Evolutionary conservation across 2,888 invertebrate species (phyloP), one percentile per base, ranked within the genome.

Genomic region (Hofmannophila pseudospretella): DNA sequence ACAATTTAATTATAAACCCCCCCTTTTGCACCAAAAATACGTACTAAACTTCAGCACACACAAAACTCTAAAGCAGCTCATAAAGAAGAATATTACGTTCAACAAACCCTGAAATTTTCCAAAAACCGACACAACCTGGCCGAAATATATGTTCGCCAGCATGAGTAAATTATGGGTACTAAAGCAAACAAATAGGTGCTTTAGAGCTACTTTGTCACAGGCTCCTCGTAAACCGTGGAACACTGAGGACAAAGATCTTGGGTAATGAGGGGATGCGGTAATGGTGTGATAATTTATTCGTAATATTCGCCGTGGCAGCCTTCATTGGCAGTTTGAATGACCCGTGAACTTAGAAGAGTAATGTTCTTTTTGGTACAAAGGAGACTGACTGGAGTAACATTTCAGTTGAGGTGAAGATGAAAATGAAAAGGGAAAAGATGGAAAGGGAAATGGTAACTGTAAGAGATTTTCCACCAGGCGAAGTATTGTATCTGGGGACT

Each of bases 151-250:
- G 22, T 30, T 14, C 35, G 22, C n/a, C 12, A 20, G 51, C 55
- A 45, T 57, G 57, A 60, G 61, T 69, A 65, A 72, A 67, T 72
- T 67, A 72, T 70, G 54, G 70, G 59, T 52, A 60, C 58, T 73
- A 70, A 71, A 72, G 44, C 56, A 61, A 68, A 69, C 66, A 70
- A 70, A 72, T 68, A 64, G 67, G 55, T 67, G 54, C 65, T 68
- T 65, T 49, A 55, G 46, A 66, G 58, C 56, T 65, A 67, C 67
- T 71, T 61, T 61, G 63, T 68, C 63, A 60, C 63, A 51, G 54
- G 45, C 51, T 47, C 50, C 54, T 67, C 67, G 70, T 71, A 71
- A 71, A 70, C 49, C 58, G 41, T 55, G 45, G 51, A 50, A 51
- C 54, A 49, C 47, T 44, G 42, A 50, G 41, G 42, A 40, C 45